Evolutionary conservation across 1,140 invertebrate species (phyloP).

Genomic region (Musca vetustissima): DNA sequence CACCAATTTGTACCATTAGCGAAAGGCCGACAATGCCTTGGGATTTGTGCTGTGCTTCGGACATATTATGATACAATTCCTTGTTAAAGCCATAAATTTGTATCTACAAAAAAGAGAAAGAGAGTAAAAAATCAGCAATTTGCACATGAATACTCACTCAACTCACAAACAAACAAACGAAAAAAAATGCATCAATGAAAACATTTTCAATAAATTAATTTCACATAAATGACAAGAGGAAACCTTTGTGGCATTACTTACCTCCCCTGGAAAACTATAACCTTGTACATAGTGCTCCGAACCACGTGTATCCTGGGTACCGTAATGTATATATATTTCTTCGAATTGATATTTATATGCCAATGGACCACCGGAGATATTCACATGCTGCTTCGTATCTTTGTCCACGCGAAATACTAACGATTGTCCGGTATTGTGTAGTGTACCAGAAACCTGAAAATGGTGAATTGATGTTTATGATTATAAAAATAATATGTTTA

Average conservation of each 20-base stretch:
- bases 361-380: constrained; percentile 92
- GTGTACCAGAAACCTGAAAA: constrained; percentile 76
- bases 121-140: constrained; percentile 8
- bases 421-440: constrained; percentile 88
- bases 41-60: constrained; percentile 89
- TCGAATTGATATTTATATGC: constrained; percentile 94
- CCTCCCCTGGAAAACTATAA: constrained; percentile 92
- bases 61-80: constrained; percentile 95
- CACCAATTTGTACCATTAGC: constrained; percentile 89
- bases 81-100: constrained; percentile 95
- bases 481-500: too few species aligned
- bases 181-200: background rate
- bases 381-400: constrained; percentile 80
- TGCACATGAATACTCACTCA: background rate
- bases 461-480: too few species aligned
- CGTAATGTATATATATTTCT: constrained; percentile 94
- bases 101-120: constrained; percentile 68
- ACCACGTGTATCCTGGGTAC: constrained; percentile 79
- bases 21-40: constrained; percentile 92
- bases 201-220: constrained; percentile 1
- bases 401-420: constrained; percentile 87
- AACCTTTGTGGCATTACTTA: constrained; percentile 57
- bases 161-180: background rate
- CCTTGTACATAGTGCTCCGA: constrained; percentile 93
- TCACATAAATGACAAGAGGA: background rate